These are phyloP conservation scores for Apus apus DNA, from an alignment of 2,113 vertebrate genomes.

Conservation along the genomic window DNA sequence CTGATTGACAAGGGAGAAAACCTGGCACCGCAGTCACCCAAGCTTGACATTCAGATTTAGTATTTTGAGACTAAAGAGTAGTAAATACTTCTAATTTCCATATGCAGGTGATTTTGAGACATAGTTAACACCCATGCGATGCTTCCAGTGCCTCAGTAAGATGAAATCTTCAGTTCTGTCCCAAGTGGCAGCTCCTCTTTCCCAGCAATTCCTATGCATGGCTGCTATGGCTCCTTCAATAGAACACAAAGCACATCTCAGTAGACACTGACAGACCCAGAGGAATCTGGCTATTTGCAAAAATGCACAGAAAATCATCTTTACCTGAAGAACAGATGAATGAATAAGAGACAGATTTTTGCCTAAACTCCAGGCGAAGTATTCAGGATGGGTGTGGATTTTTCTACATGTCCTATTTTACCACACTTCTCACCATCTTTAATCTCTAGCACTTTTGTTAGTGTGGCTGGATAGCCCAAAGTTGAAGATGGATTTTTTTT, in stretches of 20 bases:
- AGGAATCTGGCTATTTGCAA: background rate
- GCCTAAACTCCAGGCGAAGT: background rate
- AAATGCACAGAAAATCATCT: background rate
- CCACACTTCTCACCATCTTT: background rate
- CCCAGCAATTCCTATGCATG: rapidly evolving
- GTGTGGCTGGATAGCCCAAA: background rate
- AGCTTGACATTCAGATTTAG: background rate
- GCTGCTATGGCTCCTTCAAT: background rate
- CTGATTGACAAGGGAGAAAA: background rate
- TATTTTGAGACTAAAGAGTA: background rate
- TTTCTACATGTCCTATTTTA: background rate
- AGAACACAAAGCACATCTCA: background rate
- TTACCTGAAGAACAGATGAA: background rate
- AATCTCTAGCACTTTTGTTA: background rate
- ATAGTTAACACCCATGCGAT: background rate
- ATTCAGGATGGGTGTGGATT: background rate
- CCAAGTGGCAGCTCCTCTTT: background rate
- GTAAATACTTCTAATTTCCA: background rate
- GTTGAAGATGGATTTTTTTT: background rate
- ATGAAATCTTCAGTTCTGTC: background rate
- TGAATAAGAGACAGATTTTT: background rate
- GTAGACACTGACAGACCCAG: background rate
- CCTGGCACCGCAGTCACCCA: background rate
- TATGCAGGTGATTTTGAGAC: background rate
- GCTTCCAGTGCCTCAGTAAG: background rate